phyloP scores from a whole-genome alignment of 2,113 vertebrate genomes.

The Solenodon paradoxus region DNA sequence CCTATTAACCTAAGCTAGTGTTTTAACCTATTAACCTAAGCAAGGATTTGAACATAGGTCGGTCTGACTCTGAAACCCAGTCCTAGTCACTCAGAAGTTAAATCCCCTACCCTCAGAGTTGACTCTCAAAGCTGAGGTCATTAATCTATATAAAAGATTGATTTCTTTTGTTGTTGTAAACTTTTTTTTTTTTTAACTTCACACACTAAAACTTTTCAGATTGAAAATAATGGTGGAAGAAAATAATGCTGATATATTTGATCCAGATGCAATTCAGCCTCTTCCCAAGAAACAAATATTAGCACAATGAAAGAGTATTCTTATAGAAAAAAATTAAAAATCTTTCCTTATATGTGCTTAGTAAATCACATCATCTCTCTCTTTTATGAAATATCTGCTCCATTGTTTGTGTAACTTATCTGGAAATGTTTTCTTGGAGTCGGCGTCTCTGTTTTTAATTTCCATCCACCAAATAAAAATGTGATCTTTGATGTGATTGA shows the following conservation, averaged over 20 bases:
- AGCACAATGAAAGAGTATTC: not conserved
- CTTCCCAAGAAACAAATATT: not conserved
- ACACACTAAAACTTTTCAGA: no score
- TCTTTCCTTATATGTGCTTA: not conserved
- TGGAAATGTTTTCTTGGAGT: not conserved
- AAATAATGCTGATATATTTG: not conserved
- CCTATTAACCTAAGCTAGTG: not conserved
- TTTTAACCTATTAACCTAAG: no score
- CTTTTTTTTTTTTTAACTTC: no score
- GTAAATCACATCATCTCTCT: not conserved
- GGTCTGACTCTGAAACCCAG: not conserved
- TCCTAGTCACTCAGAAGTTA: not conserved
- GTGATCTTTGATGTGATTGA: not conserved
- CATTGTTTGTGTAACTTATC: not conserved
- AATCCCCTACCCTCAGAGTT: not conserved
- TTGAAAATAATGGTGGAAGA: not conserved
- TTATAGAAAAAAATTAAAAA: not conserved
- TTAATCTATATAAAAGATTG: not conserved
- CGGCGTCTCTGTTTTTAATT: not conserved
- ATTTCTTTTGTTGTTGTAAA: not conserved
- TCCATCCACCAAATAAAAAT: not conserved
- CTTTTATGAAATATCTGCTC: not conserved
- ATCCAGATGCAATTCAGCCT: not conserved
- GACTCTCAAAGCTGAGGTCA: not conserved
- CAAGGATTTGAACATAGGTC: not conserved